phyloP scores from a whole-genome alignment of 2,797 vertebrate genomes.

The Otolemur crassicaudatus region DNA sequence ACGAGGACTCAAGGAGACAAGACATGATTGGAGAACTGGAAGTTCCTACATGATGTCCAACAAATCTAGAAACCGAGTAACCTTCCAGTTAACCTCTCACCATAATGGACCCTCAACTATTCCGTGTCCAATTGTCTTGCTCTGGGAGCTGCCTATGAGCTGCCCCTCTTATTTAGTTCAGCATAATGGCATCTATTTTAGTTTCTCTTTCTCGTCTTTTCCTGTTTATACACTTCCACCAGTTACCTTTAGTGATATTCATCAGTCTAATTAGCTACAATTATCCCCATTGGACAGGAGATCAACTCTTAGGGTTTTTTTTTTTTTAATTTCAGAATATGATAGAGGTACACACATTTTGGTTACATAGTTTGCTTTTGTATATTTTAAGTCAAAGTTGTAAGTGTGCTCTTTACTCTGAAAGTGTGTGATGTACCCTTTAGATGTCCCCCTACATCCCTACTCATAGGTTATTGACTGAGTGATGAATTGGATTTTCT shows the following conservation, averaged over 20 bases:
- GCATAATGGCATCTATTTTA: neutral
- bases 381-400: too few relatives aligned
- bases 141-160: neutral
- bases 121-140: neutral
- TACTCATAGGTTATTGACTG: neutral
- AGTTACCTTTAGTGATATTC: neutral
- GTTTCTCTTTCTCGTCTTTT: neutral
- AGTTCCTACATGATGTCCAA: neutral
- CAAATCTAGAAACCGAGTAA: neutral
- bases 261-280: neutral
- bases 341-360: too few relatives aligned
- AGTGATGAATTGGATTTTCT: neutral
- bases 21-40: neutral
- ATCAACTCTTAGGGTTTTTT: neutral
- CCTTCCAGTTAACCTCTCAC: neutral
- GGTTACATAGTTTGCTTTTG: too few relatives aligned
- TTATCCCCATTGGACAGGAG: neutral
- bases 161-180: neutral
- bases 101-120: neutral
- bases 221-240: neutral
- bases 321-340: too few relatives aligned
- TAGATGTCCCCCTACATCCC: too few relatives aligned
- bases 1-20: neutral
- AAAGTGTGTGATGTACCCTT: too few relatives aligned
- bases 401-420: too few relatives aligned